Percentiles rank a stretch among this genome's conserved stretches.
These are phyloP conservation scores for Drosophila kanapiae DNA, from an alignment of 1,140 invertebrate species.

Conservation along the genomic window DNA sequence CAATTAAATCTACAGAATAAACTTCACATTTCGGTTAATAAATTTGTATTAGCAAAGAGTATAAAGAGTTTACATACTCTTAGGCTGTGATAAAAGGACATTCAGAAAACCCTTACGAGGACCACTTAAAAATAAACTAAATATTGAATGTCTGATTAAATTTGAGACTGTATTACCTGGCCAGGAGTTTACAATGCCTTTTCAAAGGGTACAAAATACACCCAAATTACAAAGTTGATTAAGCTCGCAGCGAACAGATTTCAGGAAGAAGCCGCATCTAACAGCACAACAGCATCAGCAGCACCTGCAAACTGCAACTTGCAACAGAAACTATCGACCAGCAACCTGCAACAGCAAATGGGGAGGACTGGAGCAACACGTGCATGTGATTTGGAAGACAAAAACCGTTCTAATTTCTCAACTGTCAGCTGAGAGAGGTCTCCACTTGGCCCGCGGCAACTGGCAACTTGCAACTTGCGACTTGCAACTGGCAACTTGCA, in stretches of 20 bases:
- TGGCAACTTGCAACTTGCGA: constrained; percentile 15
- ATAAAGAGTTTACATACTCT: too few species aligned
- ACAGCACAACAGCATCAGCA: constrained; percentile 33
- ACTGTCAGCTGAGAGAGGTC: constrained; percentile 73
- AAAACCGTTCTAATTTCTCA: constrained; percentile 84
- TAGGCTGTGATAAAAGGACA: too few species aligned
- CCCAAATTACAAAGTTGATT: constrained; percentile 58
- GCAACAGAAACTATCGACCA: constrained; percentile 35
- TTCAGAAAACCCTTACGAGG: too few species aligned
- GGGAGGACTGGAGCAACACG: constrained; percentile 58
- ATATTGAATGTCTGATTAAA: too few species aligned
- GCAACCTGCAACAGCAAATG: constrained; percentile 36
- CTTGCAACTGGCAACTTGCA: constrained; percentile 18
- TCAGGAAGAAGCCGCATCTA: constrained; percentile 40
- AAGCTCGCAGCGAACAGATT: constrained; percentile 30
- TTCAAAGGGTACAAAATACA: constrained; percentile 14
- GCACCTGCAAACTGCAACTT: constrained; percentile 34
- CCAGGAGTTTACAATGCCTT: neutral
- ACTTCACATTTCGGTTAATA: too few species aligned
- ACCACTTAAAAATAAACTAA: too few species aligned
- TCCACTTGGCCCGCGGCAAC: constrained; percentile 36
- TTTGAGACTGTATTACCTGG: too few species aligned
- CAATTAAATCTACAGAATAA: neutral
- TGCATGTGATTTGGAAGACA: constrained; percentile 78
- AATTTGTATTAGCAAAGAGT: too few species aligned